These are phyloP conservation scores for Nipponacmea schrenckii DNA, from an alignment of 2,888 invertebrate genomes.

Conservation along the genomic window DNA sequence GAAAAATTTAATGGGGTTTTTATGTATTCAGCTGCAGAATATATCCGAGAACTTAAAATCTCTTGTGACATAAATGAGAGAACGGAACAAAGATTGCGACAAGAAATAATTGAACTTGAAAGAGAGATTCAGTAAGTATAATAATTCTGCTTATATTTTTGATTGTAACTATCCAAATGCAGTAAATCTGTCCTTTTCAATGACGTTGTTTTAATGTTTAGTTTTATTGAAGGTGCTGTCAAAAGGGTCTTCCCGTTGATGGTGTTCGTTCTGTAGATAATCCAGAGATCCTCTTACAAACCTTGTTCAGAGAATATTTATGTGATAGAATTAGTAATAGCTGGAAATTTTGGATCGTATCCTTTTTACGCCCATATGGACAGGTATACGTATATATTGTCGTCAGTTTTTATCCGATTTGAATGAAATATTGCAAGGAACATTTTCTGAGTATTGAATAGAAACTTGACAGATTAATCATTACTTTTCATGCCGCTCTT, in stretches of 20 bases:
- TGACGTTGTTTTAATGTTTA: no score
- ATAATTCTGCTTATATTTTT: constrained; percentile 18
- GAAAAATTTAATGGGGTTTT: no score
- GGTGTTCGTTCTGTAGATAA: constrained; percentile 36
- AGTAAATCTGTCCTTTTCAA: no score
- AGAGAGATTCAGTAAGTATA: constrained; percentile 57
- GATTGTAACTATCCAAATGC: neutral
- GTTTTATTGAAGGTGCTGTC: constrained; percentile 39
- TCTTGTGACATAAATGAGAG: constrained; percentile 43
- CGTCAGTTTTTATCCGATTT: no score
- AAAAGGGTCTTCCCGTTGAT: constrained; percentile 45
- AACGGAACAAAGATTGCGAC: constrained; percentile 43
- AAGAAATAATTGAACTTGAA: constrained; percentile 50
- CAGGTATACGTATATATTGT: no score
- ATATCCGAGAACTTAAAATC: constrained; percentile 49
- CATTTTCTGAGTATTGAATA: no score
- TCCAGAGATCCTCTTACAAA: neutral
- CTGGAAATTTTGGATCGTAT: constrained; percentile 62
- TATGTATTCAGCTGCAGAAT: constrained; percentile 37
- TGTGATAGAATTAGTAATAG: constrained; percentile 38
- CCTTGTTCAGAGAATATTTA: constrained; percentile 46
- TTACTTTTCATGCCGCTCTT: no score
- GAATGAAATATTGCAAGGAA: no score
- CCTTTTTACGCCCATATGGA: no score
- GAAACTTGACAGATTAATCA: no score